A percentile compares a stretch with the other conserved stretches of the same genome.
Conservation (phyloP, 2,113 vertebrate genomes). For the Tragelaphus imberbis region DNA sequence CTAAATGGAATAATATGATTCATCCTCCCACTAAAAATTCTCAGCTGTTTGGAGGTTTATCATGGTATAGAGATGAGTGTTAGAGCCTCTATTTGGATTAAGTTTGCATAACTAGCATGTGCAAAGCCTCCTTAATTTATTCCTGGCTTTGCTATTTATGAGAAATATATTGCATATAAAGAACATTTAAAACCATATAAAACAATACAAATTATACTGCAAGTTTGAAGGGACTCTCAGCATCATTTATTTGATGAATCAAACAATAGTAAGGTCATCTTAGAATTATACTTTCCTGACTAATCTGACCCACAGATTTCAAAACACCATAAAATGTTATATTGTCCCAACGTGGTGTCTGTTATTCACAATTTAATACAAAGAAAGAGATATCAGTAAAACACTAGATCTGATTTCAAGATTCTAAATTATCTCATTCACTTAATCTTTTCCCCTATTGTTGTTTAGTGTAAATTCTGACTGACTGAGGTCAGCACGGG, state of each 20-base stretch:
- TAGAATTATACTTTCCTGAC: constrained; percentile 50
- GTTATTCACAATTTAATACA: not conserved
- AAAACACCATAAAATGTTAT: not conserved
- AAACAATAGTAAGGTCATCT: not conserved
- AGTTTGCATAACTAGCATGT: constrained; percentile 68
- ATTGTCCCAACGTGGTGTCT: constrained; percentile 27
- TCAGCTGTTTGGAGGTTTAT: constrained; percentile 74
- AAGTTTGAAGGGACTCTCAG: not conserved
- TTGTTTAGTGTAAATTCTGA: not conserved
- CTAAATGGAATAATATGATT: constrained; percentile 77
- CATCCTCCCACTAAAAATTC: constrained; percentile 75
- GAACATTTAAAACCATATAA: constrained; percentile 42
- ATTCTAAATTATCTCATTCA: not conserved
- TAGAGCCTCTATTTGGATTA: constrained; percentile 73
- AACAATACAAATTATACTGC: not conserved
- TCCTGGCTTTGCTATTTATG: constrained; percentile 61
- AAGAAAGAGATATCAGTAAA: constrained; percentile 27
- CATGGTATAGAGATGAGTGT: constrained; percentile 67
- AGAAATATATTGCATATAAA: constrained; percentile 50
- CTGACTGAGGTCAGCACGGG: not conserved
- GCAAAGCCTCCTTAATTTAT: constrained; percentile 68
- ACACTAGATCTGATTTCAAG: not conserved
- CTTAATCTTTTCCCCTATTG: not conserved
- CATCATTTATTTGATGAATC: constrained; percentile 17
- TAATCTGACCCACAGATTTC: constrained; percentile 25